phyloP scores from a whole-genome alignment of 2,888 invertebrate genomes.

The Brachyptera putata region DNA sequence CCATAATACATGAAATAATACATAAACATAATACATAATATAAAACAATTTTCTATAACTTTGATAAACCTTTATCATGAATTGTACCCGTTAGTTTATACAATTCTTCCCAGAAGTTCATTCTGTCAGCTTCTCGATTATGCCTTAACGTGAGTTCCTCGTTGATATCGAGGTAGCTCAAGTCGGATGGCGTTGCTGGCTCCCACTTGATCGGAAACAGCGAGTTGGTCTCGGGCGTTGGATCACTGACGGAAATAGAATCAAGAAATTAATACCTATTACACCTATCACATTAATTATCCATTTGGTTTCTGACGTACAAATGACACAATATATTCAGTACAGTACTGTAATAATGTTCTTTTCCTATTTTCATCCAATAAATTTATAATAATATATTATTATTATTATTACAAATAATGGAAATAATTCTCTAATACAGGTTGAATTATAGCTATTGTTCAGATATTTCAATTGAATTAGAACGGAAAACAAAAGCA shows the following conservation, averaged over 20 bases:
- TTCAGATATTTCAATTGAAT: too few relatives aligned
- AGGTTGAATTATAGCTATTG: too few relatives aligned
- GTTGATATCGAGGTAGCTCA: not conserved
- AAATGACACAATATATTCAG: too few relatives aligned
- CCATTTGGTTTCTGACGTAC: not conserved
- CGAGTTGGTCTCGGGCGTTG: not conserved
- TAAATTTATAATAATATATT: too few relatives aligned
- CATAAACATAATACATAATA: too few relatives aligned
- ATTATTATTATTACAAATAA: too few relatives aligned
- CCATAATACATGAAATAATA: too few relatives aligned
- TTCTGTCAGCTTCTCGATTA: constrained; percentile 3
- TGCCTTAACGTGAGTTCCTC: not conserved
- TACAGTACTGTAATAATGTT: too few relatives aligned
- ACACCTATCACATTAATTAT: not conserved
- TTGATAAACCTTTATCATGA: not conserved
- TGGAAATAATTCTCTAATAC: too few relatives aligned
- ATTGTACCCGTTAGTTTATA: not conserved
- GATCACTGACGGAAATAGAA: not conserved
- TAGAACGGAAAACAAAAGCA: not conserved
- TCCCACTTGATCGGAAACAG: constrained; percentile 5
- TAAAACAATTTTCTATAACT: too few relatives aligned
- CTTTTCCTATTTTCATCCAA: too few relatives aligned
- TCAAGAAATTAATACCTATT: not conserved
- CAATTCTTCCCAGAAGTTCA: constrained; percentile 23
- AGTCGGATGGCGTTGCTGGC: not conserved